Conservation (phyloP, 2,113 vertebrate species). For the Rhynchopsitta pachyrhyncha region DNA sequence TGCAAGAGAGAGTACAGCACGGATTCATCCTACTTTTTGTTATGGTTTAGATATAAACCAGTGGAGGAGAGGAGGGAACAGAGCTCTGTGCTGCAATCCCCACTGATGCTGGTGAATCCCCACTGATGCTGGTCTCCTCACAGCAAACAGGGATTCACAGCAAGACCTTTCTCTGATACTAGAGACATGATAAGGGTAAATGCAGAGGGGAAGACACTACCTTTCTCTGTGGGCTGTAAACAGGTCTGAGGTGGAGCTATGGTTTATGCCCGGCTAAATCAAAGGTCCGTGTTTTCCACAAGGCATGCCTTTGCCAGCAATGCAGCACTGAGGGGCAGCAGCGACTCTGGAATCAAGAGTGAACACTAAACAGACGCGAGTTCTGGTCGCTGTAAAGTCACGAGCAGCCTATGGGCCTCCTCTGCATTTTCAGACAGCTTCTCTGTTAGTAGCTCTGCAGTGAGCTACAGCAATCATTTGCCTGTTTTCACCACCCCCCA, state of each 20-base stretch:
- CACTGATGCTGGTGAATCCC: not conserved
- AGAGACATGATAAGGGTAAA: not conserved
- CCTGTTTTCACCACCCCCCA: not conserved
- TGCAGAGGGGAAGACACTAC: not conserved
- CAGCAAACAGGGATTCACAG: not conserved
- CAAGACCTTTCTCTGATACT: not conserved
- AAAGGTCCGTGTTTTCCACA: not conserved
- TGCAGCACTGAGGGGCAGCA: rapidly evolving
- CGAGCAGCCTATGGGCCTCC: not conserved
- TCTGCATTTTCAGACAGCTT: not conserved
- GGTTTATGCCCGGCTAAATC: not conserved
- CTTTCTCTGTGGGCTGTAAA: not conserved
- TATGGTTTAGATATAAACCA: not conserved
- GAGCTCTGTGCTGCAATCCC: not conserved
- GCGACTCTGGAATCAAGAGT: not conserved
- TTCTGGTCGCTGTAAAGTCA: rapidly evolving
- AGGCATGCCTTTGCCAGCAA: not conserved
- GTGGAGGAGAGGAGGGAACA: not conserved
- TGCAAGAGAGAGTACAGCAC: not conserved
- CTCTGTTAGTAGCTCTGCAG: not conserved
- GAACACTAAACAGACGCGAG: rapidly evolving
- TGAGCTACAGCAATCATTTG: not conserved
- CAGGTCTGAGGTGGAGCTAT: rapidly evolving
- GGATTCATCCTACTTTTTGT: not conserved
- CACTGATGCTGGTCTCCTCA: not conserved